Base-by-base conservation (phyloP, 2,888 invertebrate genomes). In the Drepana falcataria region DNA sequence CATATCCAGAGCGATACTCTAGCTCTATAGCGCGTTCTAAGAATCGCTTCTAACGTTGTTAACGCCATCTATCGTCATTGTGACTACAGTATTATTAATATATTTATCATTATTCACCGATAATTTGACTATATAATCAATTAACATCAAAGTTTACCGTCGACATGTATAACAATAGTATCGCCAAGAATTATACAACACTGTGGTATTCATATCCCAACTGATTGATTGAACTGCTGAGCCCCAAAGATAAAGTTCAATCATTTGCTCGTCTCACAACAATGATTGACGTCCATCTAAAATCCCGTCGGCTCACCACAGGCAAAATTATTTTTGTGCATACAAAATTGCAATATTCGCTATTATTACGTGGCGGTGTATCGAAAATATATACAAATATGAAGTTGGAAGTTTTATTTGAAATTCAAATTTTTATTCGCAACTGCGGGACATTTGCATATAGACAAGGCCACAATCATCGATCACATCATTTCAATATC, bases 381-480 rank as follows among this genome's bases (percentile, higher is more conserved):
- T 81, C 77, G 81, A 81, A 81, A 85, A 87, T 84, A 85, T 80
- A 81, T 21, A 79, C 83, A 87, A 85, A 84, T 69, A 72, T 64
- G 33, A 69, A 9, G 44, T 9, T 9, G 4, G 69, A 76, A 66
- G 61, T 73, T 73, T 70, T 73, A 87, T 89, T 89, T 88, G 83
- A 81, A 86, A 82, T 86, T 87, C 85, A 87, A 87, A 89, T 89
- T 77, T 77, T 68, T 69, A 44, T 51, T 34, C 72, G 58, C 75
- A 65, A 68, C 76, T 77, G 77, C 73, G 67, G 64, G 55, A 57
- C 60, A 89, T 90, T 90, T 87, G 84, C 90, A 90, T 90, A 85
- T 87, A 89, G 82, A 90, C 83, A 83, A 85, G 81, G 76, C 77
- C 67, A 60, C 73, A 67, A 80, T 83, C 77, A 85, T 83, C 81